These are phyloP conservation scores for Himalopsyche japonica DNA, from an alignment of 2,888 invertebrate species.

Conservation along the genomic window DNA sequence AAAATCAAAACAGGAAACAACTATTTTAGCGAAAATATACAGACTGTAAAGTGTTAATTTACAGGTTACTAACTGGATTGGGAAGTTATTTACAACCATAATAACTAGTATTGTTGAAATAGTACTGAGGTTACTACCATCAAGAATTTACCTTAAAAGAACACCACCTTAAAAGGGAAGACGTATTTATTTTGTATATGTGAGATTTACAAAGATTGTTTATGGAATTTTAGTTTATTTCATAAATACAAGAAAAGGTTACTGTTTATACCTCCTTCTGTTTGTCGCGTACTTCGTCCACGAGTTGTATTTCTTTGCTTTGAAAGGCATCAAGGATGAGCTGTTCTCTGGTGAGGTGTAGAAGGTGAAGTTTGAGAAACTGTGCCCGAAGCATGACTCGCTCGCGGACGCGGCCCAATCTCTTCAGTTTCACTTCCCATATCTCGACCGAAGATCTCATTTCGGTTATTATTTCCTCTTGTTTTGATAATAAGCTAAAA, in stretches of 20 bases:
- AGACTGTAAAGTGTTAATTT: too few relatives aligned
- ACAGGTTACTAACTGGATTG: too few relatives aligned
- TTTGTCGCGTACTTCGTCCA: conserved; percentile 62
- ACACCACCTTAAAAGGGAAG: too few relatives aligned
- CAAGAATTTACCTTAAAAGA: too few relatives aligned
- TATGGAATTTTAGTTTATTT: not conserved
- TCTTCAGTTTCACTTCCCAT: conserved; percentile 68
- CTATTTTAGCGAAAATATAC: too few relatives aligned
- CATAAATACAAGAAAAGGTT: not conserved
- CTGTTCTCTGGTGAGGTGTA: conserved; percentile 74
- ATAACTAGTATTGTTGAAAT: too few relatives aligned
- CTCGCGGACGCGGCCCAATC: conserved; percentile 61
- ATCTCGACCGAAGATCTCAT: conserved; percentile 63
- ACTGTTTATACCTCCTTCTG: conserved; percentile 49
- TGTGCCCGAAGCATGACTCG: conserved; percentile 61
- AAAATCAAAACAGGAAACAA: too few relatives aligned
- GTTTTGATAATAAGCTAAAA: conserved; percentile 63
- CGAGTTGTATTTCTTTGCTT: conserved; percentile 66
- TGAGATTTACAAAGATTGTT: too few relatives aligned
- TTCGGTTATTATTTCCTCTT: conserved; percentile 64
- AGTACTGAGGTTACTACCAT: too few relatives aligned
- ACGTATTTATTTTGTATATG: too few relatives aligned
- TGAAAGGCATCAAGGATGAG: conserved; percentile 75
- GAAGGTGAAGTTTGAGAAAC: conserved; percentile 66
- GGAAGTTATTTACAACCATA: too few relatives aligned